A percentile compares a stretch with the other conserved stretches of the same genome.
phyloP scores from a whole-genome alignment of 2,888 invertebrate genomes.

The Tyria jacobaeae region DNA sequence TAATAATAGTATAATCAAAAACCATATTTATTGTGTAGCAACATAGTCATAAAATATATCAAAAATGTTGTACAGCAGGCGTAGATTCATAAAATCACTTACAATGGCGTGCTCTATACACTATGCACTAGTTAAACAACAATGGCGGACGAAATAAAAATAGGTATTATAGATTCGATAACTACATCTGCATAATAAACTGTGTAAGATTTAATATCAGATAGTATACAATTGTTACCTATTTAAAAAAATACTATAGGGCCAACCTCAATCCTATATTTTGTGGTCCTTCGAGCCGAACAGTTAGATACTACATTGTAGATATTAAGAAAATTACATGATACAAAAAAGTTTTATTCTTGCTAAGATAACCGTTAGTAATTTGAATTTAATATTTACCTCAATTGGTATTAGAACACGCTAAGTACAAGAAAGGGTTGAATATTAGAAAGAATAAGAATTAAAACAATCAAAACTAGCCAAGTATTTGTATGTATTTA shows the following conservation, averaged over 20 bases:
- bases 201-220: not conserved
- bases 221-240: not conserved
- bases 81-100: slow-evolving; percentile 51
- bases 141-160: slow-evolving; percentile 20
- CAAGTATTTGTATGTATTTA: too few species aligned
- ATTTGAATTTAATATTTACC: not conserved
- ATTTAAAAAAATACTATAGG: too few species aligned
- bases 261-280: not conserved
- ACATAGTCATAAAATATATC: slow-evolving; percentile 59
- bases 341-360: too few species aligned
- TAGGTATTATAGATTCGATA: not conserved
- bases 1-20: slow-evolving; percentile 52
- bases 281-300: not conserved
- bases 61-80: slow-evolving; percentile 61
- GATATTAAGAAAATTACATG: too few species aligned
- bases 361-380: too few species aligned
- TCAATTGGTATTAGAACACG: not conserved
- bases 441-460: not conserved
- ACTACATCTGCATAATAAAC: too few species aligned
- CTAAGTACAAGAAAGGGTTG: not conserved
- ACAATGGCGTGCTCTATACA: slow-evolving; percentile 45
- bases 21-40: slow-evolving; percentile 51
- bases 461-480: too few species aligned
- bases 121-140: slow-evolving; percentile 25
- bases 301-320: not conserved